Percentiles rank a stretch among this genome's conserved stretches.
Evolutionary conservation across 2,113 vertebrate species (phyloP).

Genomic region (Corythornis cristatus): DNA sequence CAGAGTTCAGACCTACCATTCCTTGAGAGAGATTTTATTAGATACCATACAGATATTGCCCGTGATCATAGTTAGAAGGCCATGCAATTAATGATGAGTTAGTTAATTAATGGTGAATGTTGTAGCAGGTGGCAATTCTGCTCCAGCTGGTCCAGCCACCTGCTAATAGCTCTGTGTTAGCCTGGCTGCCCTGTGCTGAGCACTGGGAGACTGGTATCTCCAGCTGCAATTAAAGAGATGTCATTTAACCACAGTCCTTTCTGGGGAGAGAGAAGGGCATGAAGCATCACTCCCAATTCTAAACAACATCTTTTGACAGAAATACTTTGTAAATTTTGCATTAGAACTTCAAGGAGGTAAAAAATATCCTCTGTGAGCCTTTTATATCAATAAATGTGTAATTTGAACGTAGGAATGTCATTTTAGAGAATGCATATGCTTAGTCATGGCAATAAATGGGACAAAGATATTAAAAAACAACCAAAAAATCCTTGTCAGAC

Average conservation of each 20-base stretch:
- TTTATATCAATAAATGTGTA: not conserved
- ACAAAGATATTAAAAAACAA: not conserved
- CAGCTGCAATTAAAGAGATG: conserved; percentile 6
- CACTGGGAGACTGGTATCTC: not conserved
- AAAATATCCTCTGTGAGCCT: not conserved
- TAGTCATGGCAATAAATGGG: not conserved
- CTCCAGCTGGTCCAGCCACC: conserved; percentile 56
- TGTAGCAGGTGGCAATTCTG: conserved; percentile 47
- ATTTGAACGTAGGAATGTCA: not conserved
- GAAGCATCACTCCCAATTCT: not conserved
- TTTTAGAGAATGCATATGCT: not conserved
- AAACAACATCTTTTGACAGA: not conserved
- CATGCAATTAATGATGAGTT: conserved; percentile 61
- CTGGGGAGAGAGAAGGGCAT: not conserved
- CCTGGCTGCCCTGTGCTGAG: not conserved
- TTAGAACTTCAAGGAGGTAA: not conserved
- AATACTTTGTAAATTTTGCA: not conserved
- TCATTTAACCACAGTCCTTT: not conserved
- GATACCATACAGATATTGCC: not conserved
- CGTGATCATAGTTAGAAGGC: conserved; percentile 7
- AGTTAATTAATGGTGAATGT: conserved; percentile 60
- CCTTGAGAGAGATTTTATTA: not conserved
- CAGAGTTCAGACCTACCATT: not conserved
- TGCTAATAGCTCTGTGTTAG: conserved; percentile 25
- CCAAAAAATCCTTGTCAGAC: not conserved